These are phyloP conservation scores for Ailurus styani DNA, from an alignment of 2,113 vertebrate genomes.

Conservation along the genomic window DNA sequence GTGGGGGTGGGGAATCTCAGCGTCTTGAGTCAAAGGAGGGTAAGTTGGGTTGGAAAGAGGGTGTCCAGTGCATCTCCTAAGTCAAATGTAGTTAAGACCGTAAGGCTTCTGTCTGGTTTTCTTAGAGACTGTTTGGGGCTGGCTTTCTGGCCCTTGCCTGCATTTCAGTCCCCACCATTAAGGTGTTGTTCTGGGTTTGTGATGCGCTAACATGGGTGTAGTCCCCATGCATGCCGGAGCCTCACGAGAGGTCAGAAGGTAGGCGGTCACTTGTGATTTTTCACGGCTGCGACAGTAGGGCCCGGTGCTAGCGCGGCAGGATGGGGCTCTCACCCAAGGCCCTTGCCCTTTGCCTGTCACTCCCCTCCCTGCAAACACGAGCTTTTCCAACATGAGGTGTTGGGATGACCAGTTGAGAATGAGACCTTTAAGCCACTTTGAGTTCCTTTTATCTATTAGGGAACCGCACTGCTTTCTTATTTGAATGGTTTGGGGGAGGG, in stretches of 20 bases:
- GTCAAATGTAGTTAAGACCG: background rate
- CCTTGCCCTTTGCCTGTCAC: fast-evolving
- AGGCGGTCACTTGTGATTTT: background rate
- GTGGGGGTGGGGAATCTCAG: background rate
- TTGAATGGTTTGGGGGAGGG: background rate
- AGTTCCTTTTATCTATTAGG: background rate
- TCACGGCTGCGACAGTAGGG: no score
- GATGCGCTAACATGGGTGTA: constrained; percentile 8
- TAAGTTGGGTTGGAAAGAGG: background rate
- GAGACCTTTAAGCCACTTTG: background rate
- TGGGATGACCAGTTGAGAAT: background rate
- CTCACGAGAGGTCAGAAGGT: background rate
- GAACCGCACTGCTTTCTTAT: background rate
- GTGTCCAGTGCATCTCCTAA: background rate
- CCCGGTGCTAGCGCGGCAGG: fast-evolving
- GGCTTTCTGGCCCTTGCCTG: constrained; percentile 14
- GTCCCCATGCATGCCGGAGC: background rate
- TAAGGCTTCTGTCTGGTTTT: constrained; percentile 27
- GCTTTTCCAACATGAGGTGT: background rate
- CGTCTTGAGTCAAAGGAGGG: background rate
- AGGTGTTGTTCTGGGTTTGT: background rate
- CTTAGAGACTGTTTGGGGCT: constrained; percentile 30
- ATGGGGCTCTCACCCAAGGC: background rate
- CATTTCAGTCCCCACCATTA: background rate
- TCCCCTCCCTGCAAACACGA: fast-evolving